These are phyloP conservation scores for Gryllus bimaculatus DNA, from an alignment of 1,140 invertebrate species.

Conservation along the genomic window DNA sequence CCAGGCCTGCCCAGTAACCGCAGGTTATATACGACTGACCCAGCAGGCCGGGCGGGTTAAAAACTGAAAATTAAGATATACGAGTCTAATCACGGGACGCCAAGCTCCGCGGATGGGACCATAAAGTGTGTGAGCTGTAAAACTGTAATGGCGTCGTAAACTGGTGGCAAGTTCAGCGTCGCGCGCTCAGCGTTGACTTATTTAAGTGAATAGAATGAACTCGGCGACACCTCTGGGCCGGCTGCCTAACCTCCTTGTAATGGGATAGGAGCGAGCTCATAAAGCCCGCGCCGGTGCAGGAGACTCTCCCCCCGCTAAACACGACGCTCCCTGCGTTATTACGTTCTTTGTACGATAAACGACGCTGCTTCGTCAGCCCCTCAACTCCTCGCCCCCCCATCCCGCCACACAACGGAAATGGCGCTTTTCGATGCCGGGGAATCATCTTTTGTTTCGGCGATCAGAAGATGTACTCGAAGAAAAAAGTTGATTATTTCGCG, in stretches of 20 bases:
- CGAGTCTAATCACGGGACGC: not conserved
- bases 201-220: slow-evolving; percentile 1
- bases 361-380: no score
- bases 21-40: not conserved
- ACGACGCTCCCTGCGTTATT: not conserved
- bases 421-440: no score
- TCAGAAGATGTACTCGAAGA: no score
- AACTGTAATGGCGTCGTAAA: not conserved
- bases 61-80: not conserved
- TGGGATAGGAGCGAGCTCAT: not conserved
- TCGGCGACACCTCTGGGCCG: not conserved
- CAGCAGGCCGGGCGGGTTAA: not conserved
- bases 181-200: not conserved
- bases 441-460: no score
- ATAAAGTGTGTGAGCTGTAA: not conserved
- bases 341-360: not conserved
- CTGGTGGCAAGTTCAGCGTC: not conserved
- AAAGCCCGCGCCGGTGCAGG: not conserved
- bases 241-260: not conserved
- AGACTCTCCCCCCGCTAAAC: not conserved
- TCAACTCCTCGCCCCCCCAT: no score
- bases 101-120: not conserved
- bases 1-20: not conserved
- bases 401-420: no score
- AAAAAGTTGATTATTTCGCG: no score